Base-by-base conservation (phyloP, 1,140 invertebrate species). In the Pachypeltis micranthus region DNA sequence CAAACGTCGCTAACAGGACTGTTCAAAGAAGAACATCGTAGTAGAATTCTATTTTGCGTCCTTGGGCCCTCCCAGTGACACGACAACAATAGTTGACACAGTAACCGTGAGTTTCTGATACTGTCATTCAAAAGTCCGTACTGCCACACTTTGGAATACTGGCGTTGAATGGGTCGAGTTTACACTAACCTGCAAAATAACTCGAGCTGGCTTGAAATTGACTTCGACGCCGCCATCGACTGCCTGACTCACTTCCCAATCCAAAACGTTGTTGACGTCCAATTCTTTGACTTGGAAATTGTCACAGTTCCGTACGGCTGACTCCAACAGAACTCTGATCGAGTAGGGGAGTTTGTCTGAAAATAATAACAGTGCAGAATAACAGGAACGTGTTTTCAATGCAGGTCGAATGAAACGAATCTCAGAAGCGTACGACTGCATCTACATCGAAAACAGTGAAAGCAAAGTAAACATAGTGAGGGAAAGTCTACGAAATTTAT, bases 281-380 rank as follows among this genome's bases (percentile, higher is more conserved):
- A 81, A 77, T 72, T 88, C 80, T 44, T 83, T 82, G 3, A 92
- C 83, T 74, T 95, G 90, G 73, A 98, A 97, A 69, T 91, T 88
- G 77, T 99, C 96, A 76, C 95, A 98, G 77, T 96, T 95, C 61
- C 96, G 78, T 0, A 99, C 85, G 28, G 92, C 93, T 4, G 94
- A 94, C 77, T 99, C 96, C 68, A 99, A 76, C 1, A 99, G 78
- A 4, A 98, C 86, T 71, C 93, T 80, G 59, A 99, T 89, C 2
- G 92, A 96, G 77, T 85, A 98, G 0, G 96, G 96, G n/a, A 98
- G 77, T 68, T 80, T 81, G 63, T 83, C 87, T 87, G 71, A 12
- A 79, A 78, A 66, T 68, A 58, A 29, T 65, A 64, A 47, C 25
- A 64, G 39, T 54, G 44, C 7, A 39, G 7, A 39, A 10, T 39